Evolutionary conservation across 2,888 invertebrate genomes (phyloP), one percentile per base, ranked within the genome.

Genomic region (Eupithecia dodoneata): DNA sequence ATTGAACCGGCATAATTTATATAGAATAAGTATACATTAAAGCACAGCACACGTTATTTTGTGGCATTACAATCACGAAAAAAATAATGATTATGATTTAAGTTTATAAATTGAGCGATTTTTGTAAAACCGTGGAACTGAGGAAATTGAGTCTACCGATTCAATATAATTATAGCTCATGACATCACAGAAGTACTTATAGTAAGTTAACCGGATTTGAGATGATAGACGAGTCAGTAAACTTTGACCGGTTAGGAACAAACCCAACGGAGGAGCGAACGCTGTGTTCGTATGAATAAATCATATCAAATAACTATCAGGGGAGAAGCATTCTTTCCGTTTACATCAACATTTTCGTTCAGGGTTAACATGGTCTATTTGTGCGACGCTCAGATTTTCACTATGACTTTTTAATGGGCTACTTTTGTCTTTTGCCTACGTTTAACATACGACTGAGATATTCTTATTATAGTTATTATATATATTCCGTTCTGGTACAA

Each of bases 281-380:
- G 89, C 87, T 87, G 86, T 84, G 90, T 87, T 90, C 89, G 95
- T 94, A 96, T 96, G 96, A 96, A 96, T 96, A 96, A 96, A 96
- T 96, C 96, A 96, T 96, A 96, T 96, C 96, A 96, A 96, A 96
- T 96, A 96, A 96, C 96, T 96, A 96, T 96, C 96, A 96, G 93
- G 95, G 95, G 95, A 94, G 90, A 88, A 85, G 85, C 88, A 91
- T 90, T 91, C 92, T 91, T 91, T 91, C 86, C 88, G 87, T 87
- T 87, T 87, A 89, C 89, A 88, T 90, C 90, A 90, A 91, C 90
- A 91, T 91, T 90, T 81, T 87, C 85, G 86, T 87, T 88, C 88
- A 88, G 91, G 91, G 90, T 89, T 89, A 87, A 87, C 83, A 86
- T 83, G 84, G 87, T 84, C 86, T 86, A 84, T 86, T 87, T 87